Conservation (phyloP, 2,113 vertebrate species). For the Poeciliopsis occidentalis region DNA sequence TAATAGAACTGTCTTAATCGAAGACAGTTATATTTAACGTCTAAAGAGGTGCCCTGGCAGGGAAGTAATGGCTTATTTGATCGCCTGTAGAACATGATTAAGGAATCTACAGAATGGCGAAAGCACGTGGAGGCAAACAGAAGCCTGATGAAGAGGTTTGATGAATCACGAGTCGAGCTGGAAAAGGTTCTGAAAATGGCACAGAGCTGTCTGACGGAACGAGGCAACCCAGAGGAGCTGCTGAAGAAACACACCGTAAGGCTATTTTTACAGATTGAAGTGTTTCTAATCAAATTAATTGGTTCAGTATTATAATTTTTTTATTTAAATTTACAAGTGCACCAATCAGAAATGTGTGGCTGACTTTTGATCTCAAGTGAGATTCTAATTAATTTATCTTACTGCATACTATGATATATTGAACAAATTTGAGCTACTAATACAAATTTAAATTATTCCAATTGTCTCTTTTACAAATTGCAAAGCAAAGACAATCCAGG, state of each 20-base stretch:
- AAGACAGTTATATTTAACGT: not conserved
- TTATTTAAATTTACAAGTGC: not conserved
- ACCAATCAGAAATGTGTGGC: not conserved
- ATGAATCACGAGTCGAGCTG: constrained; percentile 93
- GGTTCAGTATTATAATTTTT: not conserved
- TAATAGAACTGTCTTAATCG: not conserved
- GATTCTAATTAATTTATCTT: no score
- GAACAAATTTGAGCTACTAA: not conserved
- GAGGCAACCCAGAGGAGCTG: constrained; percentile 91
- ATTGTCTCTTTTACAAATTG: not conserved
- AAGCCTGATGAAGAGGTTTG: constrained; percentile 95
- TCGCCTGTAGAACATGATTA: constrained; percentile 85
- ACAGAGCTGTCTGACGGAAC: constrained; percentile 86
- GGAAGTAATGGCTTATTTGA: not conserved
- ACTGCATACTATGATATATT: no score
- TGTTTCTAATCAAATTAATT: not conserved
- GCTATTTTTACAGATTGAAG: not conserved
- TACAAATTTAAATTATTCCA: not conserved
- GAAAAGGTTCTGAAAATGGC: constrained; percentile 91
- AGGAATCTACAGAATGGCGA: constrained; percentile 92
- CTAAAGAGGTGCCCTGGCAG: not conserved
- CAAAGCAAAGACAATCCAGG: not conserved
- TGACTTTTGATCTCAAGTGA: not conserved
- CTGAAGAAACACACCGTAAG: constrained; percentile 91
- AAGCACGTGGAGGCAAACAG: constrained; percentile 92